These are phyloP conservation scores for Allophyes oxyacanthae DNA, from an alignment of 2,888 invertebrate species.

Conservation along the genomic window DNA sequence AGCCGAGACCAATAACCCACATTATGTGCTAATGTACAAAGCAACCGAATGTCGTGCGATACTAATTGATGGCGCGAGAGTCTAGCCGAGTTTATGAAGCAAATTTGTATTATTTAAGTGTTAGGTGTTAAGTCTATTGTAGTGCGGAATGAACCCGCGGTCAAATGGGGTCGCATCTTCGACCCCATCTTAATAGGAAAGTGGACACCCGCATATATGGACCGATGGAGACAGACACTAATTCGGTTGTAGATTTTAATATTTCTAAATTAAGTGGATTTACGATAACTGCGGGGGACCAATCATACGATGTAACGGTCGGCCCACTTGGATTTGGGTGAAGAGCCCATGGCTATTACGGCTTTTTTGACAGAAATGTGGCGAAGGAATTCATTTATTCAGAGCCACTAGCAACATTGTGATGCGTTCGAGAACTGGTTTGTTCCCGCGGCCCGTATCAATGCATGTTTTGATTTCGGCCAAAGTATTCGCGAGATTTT, in stretches of 20 bases:
- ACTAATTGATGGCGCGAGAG: conserved; percentile 71
- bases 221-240: conserved; percentile 63
- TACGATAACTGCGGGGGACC: conserved; percentile 63
- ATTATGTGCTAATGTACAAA: conserved; percentile 54
- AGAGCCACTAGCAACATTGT: conserved; percentile 44
- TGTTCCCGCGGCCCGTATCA: conserved; percentile 67
- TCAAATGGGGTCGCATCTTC: conserved; percentile 64
- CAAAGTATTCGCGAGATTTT: conserved; percentile 81
- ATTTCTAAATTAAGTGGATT: conserved; percentile 73
- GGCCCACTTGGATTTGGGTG: conserved; percentile 10
- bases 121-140: conserved; percentile 65
- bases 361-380: conserved; percentile 30
- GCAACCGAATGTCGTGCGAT: conserved; percentile 64
- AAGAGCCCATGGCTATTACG: conserved; percentile 10
- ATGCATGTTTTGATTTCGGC: conserved; percentile 78
- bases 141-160: conserved; percentile 59
- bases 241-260: conserved; percentile 72
- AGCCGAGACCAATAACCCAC: conserved; percentile 43
- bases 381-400: conserved; percentile 50
- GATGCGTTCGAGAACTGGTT: conserved; percentile 59
- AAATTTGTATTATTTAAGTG: conserved; percentile 57
- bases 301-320: conserved; percentile 50
- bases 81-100: conserved; percentile 67
- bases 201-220: conserved; percentile 83
- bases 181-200: conserved; percentile 77